phyloP scores from a whole-genome alignment of 2,113 vertebrate genomes.

The Prochilodus magdalenae region DNA sequence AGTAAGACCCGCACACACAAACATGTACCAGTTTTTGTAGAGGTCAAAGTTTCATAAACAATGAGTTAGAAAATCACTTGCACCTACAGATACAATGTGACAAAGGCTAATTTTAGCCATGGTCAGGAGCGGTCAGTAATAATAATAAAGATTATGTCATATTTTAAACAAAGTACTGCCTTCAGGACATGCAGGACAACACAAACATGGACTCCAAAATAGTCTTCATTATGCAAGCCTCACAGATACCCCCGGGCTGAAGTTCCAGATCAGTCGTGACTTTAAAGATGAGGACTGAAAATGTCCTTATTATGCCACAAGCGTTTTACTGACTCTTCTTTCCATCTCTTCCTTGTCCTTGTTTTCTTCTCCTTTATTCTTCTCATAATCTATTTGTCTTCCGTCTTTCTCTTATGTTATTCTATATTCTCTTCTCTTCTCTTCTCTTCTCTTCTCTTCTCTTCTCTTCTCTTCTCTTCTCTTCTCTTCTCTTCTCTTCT shows the following conservation, averaged over 20 bases:
- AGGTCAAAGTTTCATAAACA: background rate
- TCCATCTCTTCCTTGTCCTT: constrained; percentile 1
- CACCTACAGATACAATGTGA: background rate
- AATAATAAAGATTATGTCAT: background rate
- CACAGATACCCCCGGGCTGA: background rate
- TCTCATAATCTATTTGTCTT: background rate
- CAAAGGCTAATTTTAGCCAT: background rate
- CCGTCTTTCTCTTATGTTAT: background rate
- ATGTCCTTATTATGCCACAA: background rate
- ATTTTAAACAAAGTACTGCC: background rate
- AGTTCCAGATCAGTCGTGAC: background rate
- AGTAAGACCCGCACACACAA: constrained; percentile 76
- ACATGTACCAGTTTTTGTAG: constrained; percentile 1
- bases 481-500: background rate
- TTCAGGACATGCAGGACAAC: background rate
- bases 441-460: constrained; percentile 36
- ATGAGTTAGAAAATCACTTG: background rate
- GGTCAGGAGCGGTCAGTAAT: no score
- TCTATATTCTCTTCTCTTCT: background rate
- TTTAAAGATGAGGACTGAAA: background rate
- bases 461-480: background rate
- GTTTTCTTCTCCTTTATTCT: background rate
- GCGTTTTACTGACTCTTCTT: background rate
- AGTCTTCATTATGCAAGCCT: background rate
- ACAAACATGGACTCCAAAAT: background rate